phyloP scores from a whole-genome alignment of 2,888 invertebrate genomes.

The Minunthozetes semirufus region DNA sequence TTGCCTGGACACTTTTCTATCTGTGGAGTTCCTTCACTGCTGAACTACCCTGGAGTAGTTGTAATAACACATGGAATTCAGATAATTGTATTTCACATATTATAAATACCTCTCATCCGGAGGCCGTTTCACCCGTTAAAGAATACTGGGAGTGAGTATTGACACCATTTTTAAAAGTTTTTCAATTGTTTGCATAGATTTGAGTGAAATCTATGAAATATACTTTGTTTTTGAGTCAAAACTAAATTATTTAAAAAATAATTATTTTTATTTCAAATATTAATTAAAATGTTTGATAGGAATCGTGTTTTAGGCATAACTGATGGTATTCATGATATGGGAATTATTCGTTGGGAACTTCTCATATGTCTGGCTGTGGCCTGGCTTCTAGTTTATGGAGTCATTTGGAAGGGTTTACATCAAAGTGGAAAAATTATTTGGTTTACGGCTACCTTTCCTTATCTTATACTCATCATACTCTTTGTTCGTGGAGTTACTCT shows the following conservation, averaged over 20 bases:
- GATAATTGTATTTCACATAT: conserved; percentile 52
- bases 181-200: not conserved
- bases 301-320: conserved; percentile 78
- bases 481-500: conserved; percentile 79
- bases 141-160: conserved; percentile 43
- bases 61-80: conserved; percentile 50
- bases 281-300: conserved; percentile 56
- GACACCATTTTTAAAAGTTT: not conserved
- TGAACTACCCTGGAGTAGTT: conserved; percentile 49
- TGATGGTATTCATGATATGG: conserved; percentile 72
- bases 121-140: conserved; percentile 45
- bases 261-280: too few species aligned
- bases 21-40: conserved; percentile 47
- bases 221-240: too few species aligned
- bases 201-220: too few species aligned
- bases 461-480: conserved; percentile 75
- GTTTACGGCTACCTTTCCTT: conserved; percentile 86
- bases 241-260: too few species aligned
- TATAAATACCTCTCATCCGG: conserved; percentile 44
- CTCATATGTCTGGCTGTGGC: conserved; percentile 80
- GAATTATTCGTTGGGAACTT: conserved; percentile 76
- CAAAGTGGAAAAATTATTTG: conserved; percentile 65
- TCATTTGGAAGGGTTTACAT: conserved; percentile 91
- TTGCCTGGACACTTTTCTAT: conserved; percentile 42
- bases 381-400: conserved; percentile 91